These are phyloP conservation scores for Oscheius sp. DNA, from an alignment of 2,888 invertebrate genomes.

Conservation along the genomic window DNA sequence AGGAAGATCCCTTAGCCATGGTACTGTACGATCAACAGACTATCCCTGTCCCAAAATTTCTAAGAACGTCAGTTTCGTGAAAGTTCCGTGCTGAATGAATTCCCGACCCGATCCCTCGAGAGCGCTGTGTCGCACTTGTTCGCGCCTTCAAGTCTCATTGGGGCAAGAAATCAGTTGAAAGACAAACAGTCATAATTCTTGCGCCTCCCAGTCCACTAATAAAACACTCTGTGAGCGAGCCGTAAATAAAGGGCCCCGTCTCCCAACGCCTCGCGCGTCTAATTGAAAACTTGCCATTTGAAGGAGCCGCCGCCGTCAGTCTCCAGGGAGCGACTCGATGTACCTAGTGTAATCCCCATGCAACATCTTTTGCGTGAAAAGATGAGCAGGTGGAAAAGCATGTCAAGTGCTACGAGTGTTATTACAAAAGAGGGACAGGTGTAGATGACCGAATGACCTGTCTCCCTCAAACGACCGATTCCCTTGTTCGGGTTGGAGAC, in stretches of 20 bases:
- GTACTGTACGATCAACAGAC: too few relatives aligned
- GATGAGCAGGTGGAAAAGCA: slow-evolving; percentile 1
- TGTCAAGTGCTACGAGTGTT: slow-evolving; percentile 25
- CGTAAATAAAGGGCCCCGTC: slow-evolving; percentile 32
- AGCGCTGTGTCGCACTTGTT: slow-evolving; percentile 1
- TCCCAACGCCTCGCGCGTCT: slow-evolving; percentile 15
- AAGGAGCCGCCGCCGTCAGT: slow-evolving; percentile 36
- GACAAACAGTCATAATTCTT: slow-evolving; percentile 56
- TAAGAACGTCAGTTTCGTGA: too few relatives aligned
- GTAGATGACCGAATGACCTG: slow-evolving; percentile 3
- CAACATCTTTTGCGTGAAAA: slow-evolving; percentile 1
- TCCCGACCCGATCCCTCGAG: slow-evolving; percentile 7
- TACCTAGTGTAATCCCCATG: slow-evolving; percentile 13
- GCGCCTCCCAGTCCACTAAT: slow-evolving; percentile 64
- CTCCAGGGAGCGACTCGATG: slow-evolving; percentile 10
- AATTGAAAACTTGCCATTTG: slow-evolving; percentile 43
- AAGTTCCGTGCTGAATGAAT: slow-evolving; percentile 9
- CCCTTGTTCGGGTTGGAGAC: not conserved
- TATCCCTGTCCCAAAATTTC: too few relatives aligned
- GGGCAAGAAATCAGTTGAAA: slow-evolving; percentile 38
- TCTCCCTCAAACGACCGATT: not conserved
- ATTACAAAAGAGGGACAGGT: slow-evolving; percentile 27
- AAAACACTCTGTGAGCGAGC: slow-evolving; percentile 55
- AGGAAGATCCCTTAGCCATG: too few relatives aligned
- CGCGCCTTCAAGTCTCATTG: slow-evolving; percentile 3